Evolutionary conservation across 2,888 invertebrate genomes (phyloP).

Genomic region (Oscheius sp.): DNA sequence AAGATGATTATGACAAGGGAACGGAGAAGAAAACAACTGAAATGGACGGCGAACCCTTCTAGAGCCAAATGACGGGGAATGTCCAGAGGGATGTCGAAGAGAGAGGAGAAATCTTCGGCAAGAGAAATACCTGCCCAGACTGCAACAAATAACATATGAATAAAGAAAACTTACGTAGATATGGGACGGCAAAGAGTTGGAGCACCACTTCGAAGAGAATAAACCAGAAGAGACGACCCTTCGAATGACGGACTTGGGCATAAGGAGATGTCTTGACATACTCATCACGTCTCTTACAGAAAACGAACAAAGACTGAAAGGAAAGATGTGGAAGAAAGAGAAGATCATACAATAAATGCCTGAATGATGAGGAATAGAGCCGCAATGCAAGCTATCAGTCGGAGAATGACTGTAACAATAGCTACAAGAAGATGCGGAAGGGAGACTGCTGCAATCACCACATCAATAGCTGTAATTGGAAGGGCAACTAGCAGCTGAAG

Average conservation of each 20-base stretch:
- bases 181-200: constrained; percentile 16
- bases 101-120: constrained; percentile 14
- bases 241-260: constrained; percentile 25
- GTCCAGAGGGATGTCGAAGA: constrained; percentile 8
- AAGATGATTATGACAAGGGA: constrained; percentile 20
- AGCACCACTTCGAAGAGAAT: constrained; percentile 26
- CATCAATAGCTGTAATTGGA: constrained; percentile 37
- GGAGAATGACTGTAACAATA: constrained; percentile 14
- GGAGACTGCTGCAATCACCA: constrained; percentile 32
- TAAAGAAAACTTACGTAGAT: constrained; percentile 28
- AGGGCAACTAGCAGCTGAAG: constrained; percentile 34
- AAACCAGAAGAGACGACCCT: constrained; percentile 27
- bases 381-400: constrained; percentile 33
- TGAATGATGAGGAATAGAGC: constrained; percentile 36
- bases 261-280: constrained; percentile 27
- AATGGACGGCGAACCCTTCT: constrained; percentile 23
- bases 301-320: constrained; percentile 26
- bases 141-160: not conserved
- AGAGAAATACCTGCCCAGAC: constrained; percentile 29
- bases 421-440: constrained; percentile 12
- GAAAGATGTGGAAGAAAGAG: not conserved
- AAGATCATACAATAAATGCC: constrained; percentile 33
- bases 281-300: constrained; percentile 20
- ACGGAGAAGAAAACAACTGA: constrained; percentile 14
- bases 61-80: constrained; percentile 7